Percentiles rank a stretch among this genome's conserved stretches.
These are phyloP conservation scores for Syngnathus rostellatus DNA, from an alignment of 2,797 vertebrate species.

Conservation along the genomic window DNA sequence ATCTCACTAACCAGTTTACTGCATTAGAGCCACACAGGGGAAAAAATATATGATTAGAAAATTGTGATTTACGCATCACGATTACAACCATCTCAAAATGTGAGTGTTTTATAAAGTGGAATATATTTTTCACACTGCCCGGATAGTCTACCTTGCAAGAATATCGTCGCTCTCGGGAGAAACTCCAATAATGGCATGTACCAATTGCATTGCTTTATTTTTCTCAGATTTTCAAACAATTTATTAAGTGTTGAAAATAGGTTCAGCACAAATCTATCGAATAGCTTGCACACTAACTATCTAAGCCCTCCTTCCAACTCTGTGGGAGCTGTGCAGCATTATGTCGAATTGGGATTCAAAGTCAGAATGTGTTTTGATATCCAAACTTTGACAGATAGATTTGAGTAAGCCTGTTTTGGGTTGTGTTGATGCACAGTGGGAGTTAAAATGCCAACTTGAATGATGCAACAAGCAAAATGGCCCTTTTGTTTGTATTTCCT, in stretches of 20 bases:
- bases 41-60: not conserved
- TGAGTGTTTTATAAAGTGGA: not conserved
- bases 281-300: not conserved
- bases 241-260: not conserved
- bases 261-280: not conserved
- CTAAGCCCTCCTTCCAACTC: not conserved
- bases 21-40: not conserved
- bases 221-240: not conserved
- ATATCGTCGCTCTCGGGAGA: not conserved
- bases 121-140: not conserved
- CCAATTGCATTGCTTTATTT: not conserved
- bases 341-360: not conserved
- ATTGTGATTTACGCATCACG: not conserved
- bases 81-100: not conserved
- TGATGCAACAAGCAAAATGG: not conserved
- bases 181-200: not conserved
- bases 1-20: slow-evolving; percentile 31
- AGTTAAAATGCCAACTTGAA: not conserved
- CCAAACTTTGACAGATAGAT: too few relatives aligned
- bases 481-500: not conserved
- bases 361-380: not conserved
- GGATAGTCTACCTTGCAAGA: not conserved
- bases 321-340: not conserved
- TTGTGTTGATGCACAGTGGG: not conserved
- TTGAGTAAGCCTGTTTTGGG: not conserved